Percentiles rank a stretch among this genome's conserved stretches.
These are phyloP conservation scores for Lindbergichthys nudifrons DNA, from an alignment of 2,797 vertebrate species.

Conservation along the genomic window DNA sequence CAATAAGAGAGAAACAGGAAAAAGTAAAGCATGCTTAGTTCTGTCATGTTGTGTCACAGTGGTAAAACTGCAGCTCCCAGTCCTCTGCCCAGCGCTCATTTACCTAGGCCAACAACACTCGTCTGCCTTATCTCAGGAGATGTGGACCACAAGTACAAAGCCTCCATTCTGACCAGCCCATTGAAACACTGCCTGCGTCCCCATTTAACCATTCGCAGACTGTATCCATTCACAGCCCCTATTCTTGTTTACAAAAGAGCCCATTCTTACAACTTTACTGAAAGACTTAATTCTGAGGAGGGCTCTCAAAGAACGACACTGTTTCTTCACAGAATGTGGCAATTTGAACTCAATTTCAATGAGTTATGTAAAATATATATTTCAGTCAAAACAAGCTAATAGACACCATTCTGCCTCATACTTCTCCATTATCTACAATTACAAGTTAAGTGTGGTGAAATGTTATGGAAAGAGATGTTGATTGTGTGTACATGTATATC, in stretches of 20 bases:
- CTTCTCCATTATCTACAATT: constrained; percentile 14
- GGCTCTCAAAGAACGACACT: constrained; percentile 65
- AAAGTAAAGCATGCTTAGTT: not conserved
- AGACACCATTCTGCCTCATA: constrained; percentile 16
- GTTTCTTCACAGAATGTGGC: constrained; percentile 63
- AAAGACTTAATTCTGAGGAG: constrained; percentile 73
- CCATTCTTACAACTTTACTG: constrained; percentile 72
- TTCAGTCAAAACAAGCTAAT: constrained; percentile 34
- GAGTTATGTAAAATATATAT: constrained; percentile 38
- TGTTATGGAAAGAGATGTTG: not conserved
- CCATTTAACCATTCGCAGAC: constrained; percentile 70
- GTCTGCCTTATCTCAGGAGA: constrained; percentile 71
- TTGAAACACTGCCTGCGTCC: constrained; percentile 65
- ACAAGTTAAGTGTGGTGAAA: constrained; percentile 19
- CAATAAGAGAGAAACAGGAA: not conserved
- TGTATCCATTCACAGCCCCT: constrained; percentile 66
- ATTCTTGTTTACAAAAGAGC: constrained; percentile 75
- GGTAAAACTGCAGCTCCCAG: constrained; percentile 20
- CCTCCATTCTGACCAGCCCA: constrained; percentile 71
- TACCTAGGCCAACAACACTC: constrained; percentile 58
- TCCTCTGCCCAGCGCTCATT: constrained; percentile 46
- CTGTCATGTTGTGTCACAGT: constrained; percentile 12
- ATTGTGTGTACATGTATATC: not conserved
- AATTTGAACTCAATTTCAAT: constrained; percentile 62
- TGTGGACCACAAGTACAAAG: constrained; percentile 74